Conservation (phyloP, 2,888 invertebrate genomes). For the Drosophila melanocephala region DNA sequence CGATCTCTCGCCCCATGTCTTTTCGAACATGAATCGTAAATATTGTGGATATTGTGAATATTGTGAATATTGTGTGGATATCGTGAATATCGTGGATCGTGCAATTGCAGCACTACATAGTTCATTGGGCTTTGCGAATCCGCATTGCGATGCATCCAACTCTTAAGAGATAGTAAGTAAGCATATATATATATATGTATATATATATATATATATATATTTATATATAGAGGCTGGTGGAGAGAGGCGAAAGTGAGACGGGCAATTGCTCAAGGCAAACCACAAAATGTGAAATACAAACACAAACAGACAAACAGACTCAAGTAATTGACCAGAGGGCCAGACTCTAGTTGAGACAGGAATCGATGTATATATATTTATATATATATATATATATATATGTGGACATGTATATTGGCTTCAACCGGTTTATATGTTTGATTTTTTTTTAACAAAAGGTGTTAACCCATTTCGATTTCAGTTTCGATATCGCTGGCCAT, state of each 20-base stretch:
- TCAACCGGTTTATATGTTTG: conserved; percentile 69
- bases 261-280: conserved; percentile 75
- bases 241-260: conserved; percentile 13
- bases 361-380: conserved; percentile 39
- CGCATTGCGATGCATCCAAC: conserved; percentile 72
- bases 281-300: conserved; percentile 45
- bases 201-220: background rate
- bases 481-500: conserved; percentile 52
- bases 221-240: conserved; percentile 1
- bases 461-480: conserved; percentile 77
- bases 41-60: background rate
- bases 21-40: conserved; percentile 37
- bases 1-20: conserved; percentile 58
- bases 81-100: conserved; percentile 35
- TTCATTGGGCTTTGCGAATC: conserved; percentile 81
- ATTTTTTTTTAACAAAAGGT: conserved; percentile 64
- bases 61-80: conserved; percentile 9
- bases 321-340: conserved; percentile 41
- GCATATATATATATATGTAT: conserved; percentile 2
- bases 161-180: conserved; percentile 23
- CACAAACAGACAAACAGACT: background rate
- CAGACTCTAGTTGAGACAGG: conserved; percentile 55
- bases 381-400: conserved; percentile 3
- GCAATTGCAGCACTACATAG: conserved; percentile 71
- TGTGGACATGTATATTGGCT: conserved; percentile 18